Conservation (phyloP, 2,797 vertebrate genomes). For the Chrysocyon brachyurus region DNA sequence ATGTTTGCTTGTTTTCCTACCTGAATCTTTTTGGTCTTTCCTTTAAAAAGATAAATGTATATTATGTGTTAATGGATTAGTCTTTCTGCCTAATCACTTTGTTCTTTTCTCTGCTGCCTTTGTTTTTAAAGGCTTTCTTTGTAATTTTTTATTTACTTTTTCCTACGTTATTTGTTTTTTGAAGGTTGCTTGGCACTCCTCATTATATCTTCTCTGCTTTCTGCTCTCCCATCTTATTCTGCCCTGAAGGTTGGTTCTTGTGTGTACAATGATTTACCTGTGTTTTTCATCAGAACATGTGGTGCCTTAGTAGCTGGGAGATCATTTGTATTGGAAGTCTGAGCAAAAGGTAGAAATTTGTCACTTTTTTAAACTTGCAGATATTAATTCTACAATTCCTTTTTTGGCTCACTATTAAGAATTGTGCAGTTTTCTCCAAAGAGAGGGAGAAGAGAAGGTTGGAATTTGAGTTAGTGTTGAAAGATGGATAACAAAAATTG, state of each 20-base stretch:
- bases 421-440: slow-evolving; percentile 19
- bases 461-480: slow-evolving; percentile 22
- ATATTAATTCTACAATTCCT: slow-evolving; percentile 27
- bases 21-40: slow-evolving; percentile 9
- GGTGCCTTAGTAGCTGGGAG: slow-evolving; percentile 35
- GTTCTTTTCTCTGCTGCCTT: not conserved
- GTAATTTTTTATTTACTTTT: not conserved
- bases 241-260: not conserved
- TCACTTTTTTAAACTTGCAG: slow-evolving; percentile 28
- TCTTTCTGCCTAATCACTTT: slow-evolving; percentile 12
- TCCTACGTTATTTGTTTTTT: not conserved
- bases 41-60: not conserved
- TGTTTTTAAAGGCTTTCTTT: not conserved
- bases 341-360: not conserved
- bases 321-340: slow-evolving; percentile 1
- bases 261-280: not conserved
- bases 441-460: not conserved
- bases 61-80: not conserved
- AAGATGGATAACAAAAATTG: not conserved
- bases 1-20: not conserved
- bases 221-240: not conserved
- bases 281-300: slow-evolving; percentile 7
- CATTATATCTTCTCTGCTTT: not conserved
- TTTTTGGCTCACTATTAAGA: not conserved
- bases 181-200: not conserved